These are phyloP conservation scores for Metallyticus violacea DNA, from an alignment of 2,888 invertebrate genomes.

Conservation along the genomic window DNA sequence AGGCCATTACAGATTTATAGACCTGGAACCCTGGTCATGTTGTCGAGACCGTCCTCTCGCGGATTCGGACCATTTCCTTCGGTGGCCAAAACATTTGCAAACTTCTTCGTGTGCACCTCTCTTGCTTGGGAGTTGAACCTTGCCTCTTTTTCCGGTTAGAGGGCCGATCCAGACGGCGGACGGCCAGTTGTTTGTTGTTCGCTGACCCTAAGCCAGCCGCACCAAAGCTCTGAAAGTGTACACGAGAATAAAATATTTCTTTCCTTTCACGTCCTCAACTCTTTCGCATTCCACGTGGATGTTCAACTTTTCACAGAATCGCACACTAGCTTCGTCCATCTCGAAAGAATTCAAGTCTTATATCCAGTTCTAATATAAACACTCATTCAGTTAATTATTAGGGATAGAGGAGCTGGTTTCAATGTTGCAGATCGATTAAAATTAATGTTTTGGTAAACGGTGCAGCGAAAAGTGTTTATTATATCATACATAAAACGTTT, in stretches of 20 bases:
- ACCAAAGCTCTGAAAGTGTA: neutral
- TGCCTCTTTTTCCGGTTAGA: neutral
- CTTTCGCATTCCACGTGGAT: neutral
- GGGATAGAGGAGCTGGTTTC: no score
- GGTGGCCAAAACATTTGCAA: neutral
- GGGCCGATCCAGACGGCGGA: neutral
- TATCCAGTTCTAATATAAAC: no score
- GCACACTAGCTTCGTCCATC: no score
- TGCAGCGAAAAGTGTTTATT: no score
- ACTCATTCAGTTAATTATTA: no score
- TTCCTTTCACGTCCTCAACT: neutral
- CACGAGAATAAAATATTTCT: neutral
- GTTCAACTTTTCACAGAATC: neutral
- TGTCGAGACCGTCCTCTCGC: neutral
- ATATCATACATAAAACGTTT: no score
- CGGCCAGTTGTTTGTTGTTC: neutral
- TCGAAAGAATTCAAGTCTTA: no score
- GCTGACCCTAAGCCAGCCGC: neutral
- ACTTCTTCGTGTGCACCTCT: neutral
- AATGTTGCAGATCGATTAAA: no score
- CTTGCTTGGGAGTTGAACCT: neutral
- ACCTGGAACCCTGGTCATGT: neutral
- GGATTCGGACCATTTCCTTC: slow-evolving; percentile 7
- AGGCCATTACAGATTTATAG: slow-evolving; percentile 32
- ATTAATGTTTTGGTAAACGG: no score